Evolutionary conservation across 2,113 vertebrate species (phyloP).

Genomic region (Mormoops blainvillei): DNA sequence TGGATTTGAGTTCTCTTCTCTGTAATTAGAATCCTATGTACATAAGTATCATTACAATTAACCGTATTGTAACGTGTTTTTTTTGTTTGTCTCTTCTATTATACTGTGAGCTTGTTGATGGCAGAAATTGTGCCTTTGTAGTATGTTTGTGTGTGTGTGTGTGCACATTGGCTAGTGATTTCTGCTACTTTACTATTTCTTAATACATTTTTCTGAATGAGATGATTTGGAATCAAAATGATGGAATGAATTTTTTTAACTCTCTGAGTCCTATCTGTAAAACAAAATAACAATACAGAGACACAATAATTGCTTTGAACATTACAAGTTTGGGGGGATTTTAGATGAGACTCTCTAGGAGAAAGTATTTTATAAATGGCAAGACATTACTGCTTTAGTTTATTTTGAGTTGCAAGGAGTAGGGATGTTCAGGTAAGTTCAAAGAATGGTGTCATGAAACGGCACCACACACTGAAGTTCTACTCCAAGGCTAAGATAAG

Average conservation of each 20-base stretch:
- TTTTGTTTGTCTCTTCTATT: background rate
- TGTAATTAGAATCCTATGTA: background rate
- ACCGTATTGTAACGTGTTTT: background rate
- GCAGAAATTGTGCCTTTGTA: background rate
- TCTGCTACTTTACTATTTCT: background rate
- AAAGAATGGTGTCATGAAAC: background rate
- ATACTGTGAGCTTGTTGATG: background rate
- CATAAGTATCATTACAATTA: background rate
- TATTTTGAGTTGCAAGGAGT: background rate
- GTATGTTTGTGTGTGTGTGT: background rate
- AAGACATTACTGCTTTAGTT: background rate
- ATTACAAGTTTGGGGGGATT: background rate
- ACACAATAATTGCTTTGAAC: background rate
- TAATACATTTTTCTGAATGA: background rate
- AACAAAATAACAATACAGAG: background rate
- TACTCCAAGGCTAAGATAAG: background rate
- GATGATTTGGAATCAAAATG: background rate
- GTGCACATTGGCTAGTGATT: background rate
- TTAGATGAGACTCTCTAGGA: background rate
- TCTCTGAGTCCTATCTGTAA: background rate
- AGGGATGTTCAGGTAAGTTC: background rate
- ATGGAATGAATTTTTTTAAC: constrained; percentile 19
- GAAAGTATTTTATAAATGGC: background rate
- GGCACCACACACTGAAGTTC: background rate
- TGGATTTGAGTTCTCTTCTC: background rate